Evolutionary conservation across 2,888 invertebrate species (phyloP), one percentile per base, ranked within the genome.

Genomic region (Sclerodermus sp.): DNA sequence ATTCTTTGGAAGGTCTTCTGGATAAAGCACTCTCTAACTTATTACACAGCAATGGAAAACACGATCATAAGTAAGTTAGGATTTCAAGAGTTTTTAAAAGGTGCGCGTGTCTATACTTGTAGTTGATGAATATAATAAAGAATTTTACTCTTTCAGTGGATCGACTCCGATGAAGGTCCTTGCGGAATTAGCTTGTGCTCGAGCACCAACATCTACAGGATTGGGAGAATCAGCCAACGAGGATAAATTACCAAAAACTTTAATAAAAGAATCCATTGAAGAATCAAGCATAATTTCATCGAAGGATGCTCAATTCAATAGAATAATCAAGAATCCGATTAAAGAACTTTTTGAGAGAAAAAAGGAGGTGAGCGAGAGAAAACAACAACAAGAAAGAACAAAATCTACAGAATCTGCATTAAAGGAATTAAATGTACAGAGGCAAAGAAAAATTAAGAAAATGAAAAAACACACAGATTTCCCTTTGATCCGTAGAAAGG

Each of bases 111-210:
- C n/a, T n/a, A n/a, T n/a, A n/a, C n/a, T n/a, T n/a, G n/a, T n/a
- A n/a, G n/a, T n/a, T n/a, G n/a, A n/a, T n/a, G n/a, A n/a, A n/a
- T n/a, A 31, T 31, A 36, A 36, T 5, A 6, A 36, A 15, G 5
- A 36, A 36, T 36, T 36, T 39, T 45, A 17, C 15, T 38, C 60
- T 61, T 59, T 8, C 64, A 78, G 77, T 57, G 76, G 73, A 41
- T 77, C 77, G 3, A 71, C 73, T 15, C 77, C 77, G 15, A 78
- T 78, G 77, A 77, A 76, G 46, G 71, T 78, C 1, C 51, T 78
- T 15, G 77, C 77, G 1, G 77, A 78, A 55, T 50, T 78, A 13
- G 78, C 78, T 0, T 77, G 78, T 42, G 78, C 77, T 1, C 71
- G 76, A 47, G 78, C 73, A 0, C 77, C 77, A 12, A 68, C 73